Evolutionary conservation across 2,797 vertebrate genomes (phyloP).

Genomic region (Eutrigla gurnardus): DNA sequence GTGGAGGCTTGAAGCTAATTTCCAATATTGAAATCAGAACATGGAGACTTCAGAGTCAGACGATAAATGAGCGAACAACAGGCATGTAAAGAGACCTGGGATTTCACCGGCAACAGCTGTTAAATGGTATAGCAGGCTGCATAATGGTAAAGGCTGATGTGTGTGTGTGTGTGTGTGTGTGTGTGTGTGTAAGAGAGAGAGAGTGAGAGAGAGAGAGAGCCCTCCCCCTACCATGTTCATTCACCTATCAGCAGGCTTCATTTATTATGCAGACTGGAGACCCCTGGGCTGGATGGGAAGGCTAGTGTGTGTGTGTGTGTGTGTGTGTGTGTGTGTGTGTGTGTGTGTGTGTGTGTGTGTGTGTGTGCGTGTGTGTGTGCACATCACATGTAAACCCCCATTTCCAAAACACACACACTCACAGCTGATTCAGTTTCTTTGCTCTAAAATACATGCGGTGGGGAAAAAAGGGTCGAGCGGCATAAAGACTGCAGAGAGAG

Average conservation of each 20-base stretch:
- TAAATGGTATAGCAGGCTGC: slow-evolving; percentile 68
- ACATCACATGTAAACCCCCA: too few species aligned
- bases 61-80: slow-evolving; percentile 66
- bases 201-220: slow-evolving; percentile 10
- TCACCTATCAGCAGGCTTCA: slow-evolving; percentile 78
- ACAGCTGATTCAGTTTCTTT: slow-evolving; percentile 61
- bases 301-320: slow-evolving; percentile 45
- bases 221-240: slow-evolving; percentile 53
- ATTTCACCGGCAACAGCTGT: slow-evolving; percentile 73
- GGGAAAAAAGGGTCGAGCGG: slow-evolving; percentile 36
- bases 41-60: slow-evolving; percentile 48
- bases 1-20: slow-evolving; percentile 47
- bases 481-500: slow-evolving; percentile 16
- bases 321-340: slow-evolving; percentile 27
- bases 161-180: slow-evolving; percentile 37
- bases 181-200: slow-evolving; percentile 10
- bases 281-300: slow-evolving; percentile 61
- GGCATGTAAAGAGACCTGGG: slow-evolving; percentile 72
- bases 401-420: slow-evolving; percentile 2
- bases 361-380: slow-evolving; percentile 39
- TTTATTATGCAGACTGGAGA: slow-evolving; percentile 84
- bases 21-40: slow-evolving; percentile 56
- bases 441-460: slow-evolving; percentile 28
- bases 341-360: slow-evolving; percentile 38
- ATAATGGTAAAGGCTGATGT: slow-evolving; percentile 59